phyloP scores from a whole-genome alignment of 2,888 invertebrate species.

The Chaitophorus viminalis region DNA sequence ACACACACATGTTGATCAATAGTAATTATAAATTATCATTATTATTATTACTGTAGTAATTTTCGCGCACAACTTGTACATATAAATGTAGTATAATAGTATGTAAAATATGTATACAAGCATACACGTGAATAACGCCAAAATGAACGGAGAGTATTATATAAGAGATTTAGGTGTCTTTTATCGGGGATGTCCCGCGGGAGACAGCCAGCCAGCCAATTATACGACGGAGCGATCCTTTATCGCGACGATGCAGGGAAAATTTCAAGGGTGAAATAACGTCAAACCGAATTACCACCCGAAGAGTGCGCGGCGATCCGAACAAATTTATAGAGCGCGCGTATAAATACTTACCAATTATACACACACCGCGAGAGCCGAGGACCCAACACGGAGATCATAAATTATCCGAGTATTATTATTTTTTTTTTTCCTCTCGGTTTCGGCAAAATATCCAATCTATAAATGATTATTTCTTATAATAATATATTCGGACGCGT shows the following conservation, averaged over 20 bases:
- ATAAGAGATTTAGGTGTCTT: constrained; percentile 21
- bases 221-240: constrained; percentile 9
- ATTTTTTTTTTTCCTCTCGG: constrained; percentile 1
- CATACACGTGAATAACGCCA: not conserved
- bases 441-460: constrained; percentile 9
- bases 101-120: not conserved
- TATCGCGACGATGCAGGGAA: constrained; percentile 28
- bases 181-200: not conserved
- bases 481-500: not conserved
- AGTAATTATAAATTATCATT: not conserved
- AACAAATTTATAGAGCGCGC: constrained; percentile 44
- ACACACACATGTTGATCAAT: not conserved
- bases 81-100: not conserved
- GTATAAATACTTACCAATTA: not conserved
- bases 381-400: constrained; percentile 33
- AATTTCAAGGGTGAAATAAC: constrained; percentile 43
- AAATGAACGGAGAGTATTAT: not conserved
- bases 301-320: constrained; percentile 18
- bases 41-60: not conserved
- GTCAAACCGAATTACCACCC: constrained; percentile 36
- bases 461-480: not conserved
- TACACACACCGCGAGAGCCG: not conserved
- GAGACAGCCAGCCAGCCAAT: constrained; percentile 14
- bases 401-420: constrained; percentile 37
- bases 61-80: not conserved